These are phyloP conservation scores for Melinopterus prodromus DNA, from an alignment of 2,888 invertebrate genomes.

Conservation along the genomic window DNA sequence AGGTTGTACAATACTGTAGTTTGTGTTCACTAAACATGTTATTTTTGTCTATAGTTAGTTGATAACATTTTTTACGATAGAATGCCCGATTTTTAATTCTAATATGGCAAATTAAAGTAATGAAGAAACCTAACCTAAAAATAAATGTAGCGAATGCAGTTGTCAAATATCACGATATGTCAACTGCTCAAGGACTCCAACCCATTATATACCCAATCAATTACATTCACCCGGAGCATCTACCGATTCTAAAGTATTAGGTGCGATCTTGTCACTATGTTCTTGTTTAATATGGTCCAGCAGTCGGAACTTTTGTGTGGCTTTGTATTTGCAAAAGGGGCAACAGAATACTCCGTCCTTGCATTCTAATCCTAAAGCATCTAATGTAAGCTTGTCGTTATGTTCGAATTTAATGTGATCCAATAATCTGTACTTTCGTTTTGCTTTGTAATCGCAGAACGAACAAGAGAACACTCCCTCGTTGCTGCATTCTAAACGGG, in stretches of 20 bases:
- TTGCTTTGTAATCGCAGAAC: background rate
- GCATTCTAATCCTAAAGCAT: conserved; percentile 69
- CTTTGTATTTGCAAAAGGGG: conserved; percentile 67
- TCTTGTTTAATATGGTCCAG: conserved; percentile 38
- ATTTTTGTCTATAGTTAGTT: no score
- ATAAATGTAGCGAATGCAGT: no score
- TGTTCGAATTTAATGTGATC: conserved; percentile 25
- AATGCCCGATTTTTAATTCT: no score
- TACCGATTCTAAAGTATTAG: conserved; percentile 25
- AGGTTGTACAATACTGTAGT: no score
- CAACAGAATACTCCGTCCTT: conserved; percentile 65
- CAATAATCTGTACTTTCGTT: conserved; percentile 10
- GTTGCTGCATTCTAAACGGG: conserved; percentile 69
- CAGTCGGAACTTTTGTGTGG: conserved; percentile 68
- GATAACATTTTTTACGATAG: no score
- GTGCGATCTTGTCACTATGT: background rate
- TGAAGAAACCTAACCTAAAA: no score
- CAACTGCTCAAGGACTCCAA: no score
- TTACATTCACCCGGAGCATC: background rate
- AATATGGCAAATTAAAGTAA: no score
- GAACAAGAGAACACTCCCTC: background rate
- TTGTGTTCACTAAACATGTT: no score
- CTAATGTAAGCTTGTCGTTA: conserved; percentile 6
- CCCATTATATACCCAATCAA: no score
- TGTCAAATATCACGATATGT: no score